Percentiles rank a stretch among this genome's conserved stretches.
phyloP scores from a whole-genome alignment of 2,113 vertebrate genomes.

The Phaethornis superciliosus region DNA sequence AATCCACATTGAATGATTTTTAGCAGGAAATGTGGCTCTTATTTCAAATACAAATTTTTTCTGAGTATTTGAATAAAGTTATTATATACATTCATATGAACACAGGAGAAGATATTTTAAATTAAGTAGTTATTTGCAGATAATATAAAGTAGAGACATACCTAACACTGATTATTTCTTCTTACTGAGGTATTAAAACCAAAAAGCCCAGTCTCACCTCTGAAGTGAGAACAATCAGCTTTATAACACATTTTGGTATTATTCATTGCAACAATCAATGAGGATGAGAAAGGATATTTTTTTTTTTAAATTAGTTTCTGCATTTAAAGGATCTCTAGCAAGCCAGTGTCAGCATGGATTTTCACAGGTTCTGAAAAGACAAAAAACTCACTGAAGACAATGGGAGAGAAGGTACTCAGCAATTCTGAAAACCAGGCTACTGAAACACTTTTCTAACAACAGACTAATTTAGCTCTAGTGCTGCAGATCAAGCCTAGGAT shows the following conservation, averaged over 20 bases:
- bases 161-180: not conserved
- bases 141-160: not conserved
- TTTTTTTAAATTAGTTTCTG: not conserved
- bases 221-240: not conserved
- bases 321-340: not conserved
- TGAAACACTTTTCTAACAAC: not conserved
- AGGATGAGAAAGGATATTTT: not conserved
- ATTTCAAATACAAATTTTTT: not conserved
- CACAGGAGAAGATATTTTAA: not conserved
- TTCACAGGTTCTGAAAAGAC: not conserved
- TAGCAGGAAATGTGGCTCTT: not conserved
- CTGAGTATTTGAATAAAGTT: not conserved
- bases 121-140: not conserved
- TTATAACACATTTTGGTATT: not conserved
- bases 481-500: not conserved
- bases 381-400: not conserved
- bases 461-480: not conserved
- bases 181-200: not conserved
- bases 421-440: not conserved
- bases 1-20: constrained; percentile 4
- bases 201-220: not conserved
- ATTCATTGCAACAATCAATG: not conserved
- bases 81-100: not conserved
- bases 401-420: not conserved
- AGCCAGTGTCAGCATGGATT: not conserved